Evolutionary conservation across 2,888 invertebrate species (phyloP).

Genomic region (Pseudococcus longispinus): DNA sequence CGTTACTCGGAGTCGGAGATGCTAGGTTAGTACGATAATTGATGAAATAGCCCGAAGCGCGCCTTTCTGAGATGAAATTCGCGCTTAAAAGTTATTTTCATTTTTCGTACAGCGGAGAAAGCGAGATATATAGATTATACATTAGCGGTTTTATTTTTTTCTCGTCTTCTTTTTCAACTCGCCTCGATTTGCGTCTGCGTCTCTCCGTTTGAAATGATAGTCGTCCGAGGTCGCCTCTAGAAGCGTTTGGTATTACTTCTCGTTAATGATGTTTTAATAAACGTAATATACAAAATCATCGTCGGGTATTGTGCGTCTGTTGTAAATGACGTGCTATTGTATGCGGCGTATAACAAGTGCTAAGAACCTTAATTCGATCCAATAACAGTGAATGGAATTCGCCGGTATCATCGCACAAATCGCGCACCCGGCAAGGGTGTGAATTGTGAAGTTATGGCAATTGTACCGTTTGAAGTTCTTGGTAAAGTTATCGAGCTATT

Average conservation of each 20-base stretch:
- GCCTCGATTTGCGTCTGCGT: neutral
- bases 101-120: constrained; percentile 10
- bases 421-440: neutral
- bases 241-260: neutral
- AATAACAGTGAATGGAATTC: neutral
- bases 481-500: too few species aligned
- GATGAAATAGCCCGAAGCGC: constrained; percentile 24
- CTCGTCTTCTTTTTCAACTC: neutral
- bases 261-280: constrained; percentile 35
- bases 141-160: neutral
- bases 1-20: neutral
- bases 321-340: constrained; percentile 4
- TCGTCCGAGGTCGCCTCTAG: neutral
- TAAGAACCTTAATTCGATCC: constrained; percentile 12
- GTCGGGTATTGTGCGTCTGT: neutral
- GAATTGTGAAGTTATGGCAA: too few species aligned
- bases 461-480: too few species aligned
- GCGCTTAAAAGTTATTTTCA: neutral
- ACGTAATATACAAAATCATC: constrained; percentile 33
- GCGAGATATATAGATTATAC: constrained; percentile 27
- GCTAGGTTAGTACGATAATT: neutral
- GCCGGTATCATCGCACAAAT: neutral
- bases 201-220: neutral
- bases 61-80: constrained; percentile 41
- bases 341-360: neutral